These are phyloP conservation scores for Napeogenes sylphis DNA, from an alignment of 2,888 invertebrate genomes.

Conservation along the genomic window DNA sequence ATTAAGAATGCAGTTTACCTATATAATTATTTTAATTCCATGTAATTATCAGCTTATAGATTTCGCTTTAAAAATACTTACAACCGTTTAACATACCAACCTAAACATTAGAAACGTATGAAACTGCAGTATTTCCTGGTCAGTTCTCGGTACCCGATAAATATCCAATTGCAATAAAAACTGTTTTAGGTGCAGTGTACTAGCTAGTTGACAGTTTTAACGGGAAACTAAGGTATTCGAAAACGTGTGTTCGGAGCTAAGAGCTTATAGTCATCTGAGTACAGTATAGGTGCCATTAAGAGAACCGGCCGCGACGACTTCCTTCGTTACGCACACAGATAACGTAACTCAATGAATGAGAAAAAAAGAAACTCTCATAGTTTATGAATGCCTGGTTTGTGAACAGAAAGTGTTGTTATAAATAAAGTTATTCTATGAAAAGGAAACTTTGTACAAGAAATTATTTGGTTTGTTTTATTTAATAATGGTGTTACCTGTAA, in stretches of 20 bases:
- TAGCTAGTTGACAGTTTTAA: conserved; percentile 23
- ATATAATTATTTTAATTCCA: too few species aligned
- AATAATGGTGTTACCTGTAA: too few species aligned
- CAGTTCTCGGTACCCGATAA: conserved; percentile 18
- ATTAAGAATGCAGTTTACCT: too few species aligned
- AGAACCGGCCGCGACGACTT: conserved; percentile 36
- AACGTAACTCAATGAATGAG: conserved; percentile 28
- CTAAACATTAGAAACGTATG: neutral
- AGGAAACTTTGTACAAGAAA: too few species aligned
- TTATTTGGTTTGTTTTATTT: too few species aligned
- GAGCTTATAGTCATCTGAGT: conserved; percentile 36
- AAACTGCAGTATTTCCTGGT: conserved; percentile 1
- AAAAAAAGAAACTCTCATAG: conserved; percentile 30
- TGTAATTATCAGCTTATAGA: too few species aligned
- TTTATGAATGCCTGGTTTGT: conserved; percentile 18
- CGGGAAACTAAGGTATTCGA: conserved; percentile 25
- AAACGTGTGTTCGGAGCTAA: conserved; percentile 29
- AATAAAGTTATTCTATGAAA: too few species aligned
- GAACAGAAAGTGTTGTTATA: too few species aligned
- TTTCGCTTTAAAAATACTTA: too few species aligned
- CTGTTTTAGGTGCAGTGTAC: conserved; percentile 20
- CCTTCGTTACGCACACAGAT: conserved; percentile 31
- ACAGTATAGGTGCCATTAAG: conserved; percentile 40
- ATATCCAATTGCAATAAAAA: conserved; percentile 26
- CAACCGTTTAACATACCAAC: neutral